These are phyloP conservation scores for Nesospiza acunhae DNA, from an alignment of 2,113 vertebrate genomes.

Conservation along the genomic window DNA sequence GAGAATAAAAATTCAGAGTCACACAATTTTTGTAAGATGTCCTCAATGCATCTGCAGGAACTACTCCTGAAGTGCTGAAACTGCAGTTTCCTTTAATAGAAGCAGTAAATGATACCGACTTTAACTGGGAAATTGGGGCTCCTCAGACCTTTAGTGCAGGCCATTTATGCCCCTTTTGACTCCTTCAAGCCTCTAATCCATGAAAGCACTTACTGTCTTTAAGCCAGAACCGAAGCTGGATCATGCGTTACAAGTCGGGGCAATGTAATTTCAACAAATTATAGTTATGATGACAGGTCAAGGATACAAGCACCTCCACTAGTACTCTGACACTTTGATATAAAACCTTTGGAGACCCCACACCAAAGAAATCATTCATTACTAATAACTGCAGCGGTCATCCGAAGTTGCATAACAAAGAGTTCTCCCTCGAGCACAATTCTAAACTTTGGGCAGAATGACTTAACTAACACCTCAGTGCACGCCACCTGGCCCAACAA, in stretches of 20 bases:
- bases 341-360: background rate
- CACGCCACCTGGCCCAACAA: background rate
- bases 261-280: background rate
- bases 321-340: background rate
- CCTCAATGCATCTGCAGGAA: background rate
- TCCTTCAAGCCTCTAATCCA: background rate
- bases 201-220: background rate
- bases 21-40: background rate
- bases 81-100: background rate
- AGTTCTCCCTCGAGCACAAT: background rate
- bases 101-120: background rate
- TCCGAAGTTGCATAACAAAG: accelerated
- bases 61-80: background rate
- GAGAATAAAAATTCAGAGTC: background rate
- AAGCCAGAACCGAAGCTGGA: background rate
- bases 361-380: background rate
- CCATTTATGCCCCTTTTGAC: background rate
- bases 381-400: background rate
- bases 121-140: background rate
- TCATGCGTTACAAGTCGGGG: accelerated
- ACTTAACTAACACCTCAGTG: background rate
- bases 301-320: background rate
- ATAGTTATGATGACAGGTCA: background rate
- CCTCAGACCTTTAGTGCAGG: background rate
- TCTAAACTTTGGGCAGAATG: background rate